phyloP scores from a whole-genome alignment of 1,140 invertebrate species.

The Aphaenogaster rudis region DNA sequence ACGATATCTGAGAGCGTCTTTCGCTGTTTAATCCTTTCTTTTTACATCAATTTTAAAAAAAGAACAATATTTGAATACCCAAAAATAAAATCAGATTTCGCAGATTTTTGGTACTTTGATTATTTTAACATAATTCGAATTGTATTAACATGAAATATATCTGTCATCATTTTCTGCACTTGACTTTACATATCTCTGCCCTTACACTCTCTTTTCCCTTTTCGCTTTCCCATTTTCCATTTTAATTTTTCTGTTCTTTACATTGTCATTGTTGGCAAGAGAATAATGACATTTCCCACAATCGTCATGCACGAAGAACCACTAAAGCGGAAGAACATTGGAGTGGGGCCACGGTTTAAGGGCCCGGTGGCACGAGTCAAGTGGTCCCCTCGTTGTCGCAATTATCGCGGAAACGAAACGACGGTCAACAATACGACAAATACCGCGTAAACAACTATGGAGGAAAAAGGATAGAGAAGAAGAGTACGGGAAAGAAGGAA shows the following conservation, averaged over 20 bases:
- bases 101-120: neutral
- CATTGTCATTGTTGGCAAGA: conserved; percentile 43
- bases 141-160: neutral
- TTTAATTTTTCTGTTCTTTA: conserved; percentile 42
- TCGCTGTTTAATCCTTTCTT: neutral
- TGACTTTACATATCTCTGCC: conserved; percentile 50
- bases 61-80: neutral
- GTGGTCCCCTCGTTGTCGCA: conserved; percentile 80
- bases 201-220: neutral
- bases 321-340: conserved; percentile 25
- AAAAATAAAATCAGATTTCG: conserved; percentile 28
- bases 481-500: neutral
- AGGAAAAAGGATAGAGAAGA: neutral
- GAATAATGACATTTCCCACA: conserved; percentile 35
- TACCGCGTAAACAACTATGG: conserved; percentile 21
- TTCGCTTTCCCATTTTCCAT: neutral
- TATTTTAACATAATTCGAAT: neutral
- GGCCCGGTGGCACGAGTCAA: conserved; percentile 80
- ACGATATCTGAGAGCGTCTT: neutral
- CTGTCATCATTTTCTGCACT: conserved; percentile 33
- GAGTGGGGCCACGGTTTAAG: conserved; percentile 68
- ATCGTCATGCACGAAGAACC: conserved; percentile 29
- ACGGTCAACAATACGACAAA: conserved; percentile 53
- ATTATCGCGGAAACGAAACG: conserved; percentile 78
- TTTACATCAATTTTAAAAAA: neutral